Conservation (phyloP, 2,888 invertebrate species). For the Anoplius nigerrimus region DNA sequence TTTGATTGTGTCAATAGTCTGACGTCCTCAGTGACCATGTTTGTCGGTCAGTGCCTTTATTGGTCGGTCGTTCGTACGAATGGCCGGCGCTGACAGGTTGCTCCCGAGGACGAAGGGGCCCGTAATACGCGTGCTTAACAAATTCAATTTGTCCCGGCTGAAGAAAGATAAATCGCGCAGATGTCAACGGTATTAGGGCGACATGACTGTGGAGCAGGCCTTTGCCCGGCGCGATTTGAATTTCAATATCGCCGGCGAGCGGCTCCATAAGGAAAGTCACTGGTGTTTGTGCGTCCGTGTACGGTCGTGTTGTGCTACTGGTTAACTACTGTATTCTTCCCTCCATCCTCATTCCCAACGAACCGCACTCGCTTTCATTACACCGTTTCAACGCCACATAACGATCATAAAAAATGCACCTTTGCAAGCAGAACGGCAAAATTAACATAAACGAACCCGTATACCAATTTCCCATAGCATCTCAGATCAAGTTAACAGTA, state of each 20-base stretch:
- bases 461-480: too few relatives aligned
- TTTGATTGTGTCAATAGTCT: too few relatives aligned
- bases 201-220: constrained; percentile 34
- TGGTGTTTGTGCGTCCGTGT: too few relatives aligned
- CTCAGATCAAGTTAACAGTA: too few relatives aligned
- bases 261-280: too few relatives aligned
- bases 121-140: constrained; percentile 41
- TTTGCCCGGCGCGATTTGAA: constrained; percentile 2
- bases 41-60: neutral
- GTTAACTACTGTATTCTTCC: too few relatives aligned
- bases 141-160: constrained; percentile 57
- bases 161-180: constrained; percentile 68
- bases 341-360: neutral
- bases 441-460: too few relatives aligned
- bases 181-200: constrained; percentile 66
- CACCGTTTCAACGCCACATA: too few relatives aligned
- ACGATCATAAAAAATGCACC: too few relatives aligned
- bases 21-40: too few relatives aligned
- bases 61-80: neutral
- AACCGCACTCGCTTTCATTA: neutral
- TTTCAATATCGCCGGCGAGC: neutral
- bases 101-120: neutral
- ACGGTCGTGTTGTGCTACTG: too few relatives aligned
- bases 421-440: too few relatives aligned
- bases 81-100: neutral